Base-by-base conservation (phyloP, 1,140 invertebrate genomes). In the Drosophila dunni region DNA sequence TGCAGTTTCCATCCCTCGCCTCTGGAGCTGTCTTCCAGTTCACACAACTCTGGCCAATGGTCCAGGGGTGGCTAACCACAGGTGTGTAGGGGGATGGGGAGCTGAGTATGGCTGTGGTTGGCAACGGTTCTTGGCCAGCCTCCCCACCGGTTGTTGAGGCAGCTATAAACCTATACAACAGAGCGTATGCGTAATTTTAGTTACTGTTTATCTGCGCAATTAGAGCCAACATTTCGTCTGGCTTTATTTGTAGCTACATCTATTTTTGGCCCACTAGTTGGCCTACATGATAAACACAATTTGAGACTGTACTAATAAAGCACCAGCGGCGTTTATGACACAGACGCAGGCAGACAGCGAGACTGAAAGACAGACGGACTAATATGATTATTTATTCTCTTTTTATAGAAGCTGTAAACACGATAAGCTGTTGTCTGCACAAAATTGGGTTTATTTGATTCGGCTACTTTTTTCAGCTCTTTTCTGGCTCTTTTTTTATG, bases 1-100 rank as follows among this genome's bases (percentile, higher is more conserved):
- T 75, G 15, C 91, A 92, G 50, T 91, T 92, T 7, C 90, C 91
- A 2, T 48, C 79, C 10, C 54, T 60, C 0, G 90, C 76, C 60
- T 91, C 91, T 5, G 86, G 82, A 4, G 71, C 76, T 6, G 64
- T 24, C 3, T 79, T 78, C 91, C 91, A 92, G 20, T 91, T 84
- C 2, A 57, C 68, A 42, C 91, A 92, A 13, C 74, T 67, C 2
- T 72, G 60, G 20, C n/a, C 40, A 7, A 61, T 8, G 17, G 20
- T 5, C 20, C 56, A 10, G n/a, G 54, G 20, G 8, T 34, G 63
- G 10, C 38, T 44, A 2, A n/a, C 33, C 34, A 15, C 13, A 29
- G 8, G 3, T 10, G 57, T 17, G 15, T 44, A 15, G 8, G 13
- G n/a, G 13, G 38, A 36, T 24, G 8, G 13, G 33, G 33, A 17